phyloP scores from a whole-genome alignment of 2,797 vertebrate genomes.

The Amblyraja radiata region DNA sequence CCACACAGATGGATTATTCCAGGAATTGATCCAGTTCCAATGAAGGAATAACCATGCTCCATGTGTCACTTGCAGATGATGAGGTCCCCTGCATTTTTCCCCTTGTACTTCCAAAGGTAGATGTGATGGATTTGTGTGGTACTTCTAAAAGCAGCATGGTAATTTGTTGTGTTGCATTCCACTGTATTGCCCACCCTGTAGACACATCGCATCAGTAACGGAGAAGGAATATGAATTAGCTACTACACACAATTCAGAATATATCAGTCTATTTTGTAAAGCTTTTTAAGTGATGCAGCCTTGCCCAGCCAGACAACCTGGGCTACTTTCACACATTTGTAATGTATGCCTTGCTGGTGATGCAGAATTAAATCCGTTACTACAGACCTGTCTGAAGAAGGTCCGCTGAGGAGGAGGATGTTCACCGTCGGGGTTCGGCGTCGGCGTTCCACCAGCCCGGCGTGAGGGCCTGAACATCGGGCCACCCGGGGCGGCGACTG shows the following conservation, averaged over 20 bases:
- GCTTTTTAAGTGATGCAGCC: not conserved
- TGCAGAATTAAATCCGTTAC: not conserved
- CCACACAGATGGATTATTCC: not conserved
- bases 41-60: not conserved
- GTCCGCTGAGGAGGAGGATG: no score
- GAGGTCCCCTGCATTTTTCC: not conserved
- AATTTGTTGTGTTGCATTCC: not conserved
- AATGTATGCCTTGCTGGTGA: not conserved
- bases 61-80: not conserved
- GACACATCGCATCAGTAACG: no score
- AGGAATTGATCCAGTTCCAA: not conserved
- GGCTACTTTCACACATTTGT: not conserved
- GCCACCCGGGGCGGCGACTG: no score
- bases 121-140: not conserved
- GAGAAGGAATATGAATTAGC: not conserved
- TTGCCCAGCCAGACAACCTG: not conserved
- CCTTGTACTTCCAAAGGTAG: not conserved
- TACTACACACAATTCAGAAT: not conserved
- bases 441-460: no score
- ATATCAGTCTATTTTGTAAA: not conserved
- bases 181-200: not conserved
- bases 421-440: no score
- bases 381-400: not conserved
- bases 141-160: not conserved
- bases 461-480: no score